Evolutionary conservation across 2,888 invertebrate genomes (phyloP), one percentile per base, ranked within the genome.

Genomic region (Limnephilus lunatus): DNA sequence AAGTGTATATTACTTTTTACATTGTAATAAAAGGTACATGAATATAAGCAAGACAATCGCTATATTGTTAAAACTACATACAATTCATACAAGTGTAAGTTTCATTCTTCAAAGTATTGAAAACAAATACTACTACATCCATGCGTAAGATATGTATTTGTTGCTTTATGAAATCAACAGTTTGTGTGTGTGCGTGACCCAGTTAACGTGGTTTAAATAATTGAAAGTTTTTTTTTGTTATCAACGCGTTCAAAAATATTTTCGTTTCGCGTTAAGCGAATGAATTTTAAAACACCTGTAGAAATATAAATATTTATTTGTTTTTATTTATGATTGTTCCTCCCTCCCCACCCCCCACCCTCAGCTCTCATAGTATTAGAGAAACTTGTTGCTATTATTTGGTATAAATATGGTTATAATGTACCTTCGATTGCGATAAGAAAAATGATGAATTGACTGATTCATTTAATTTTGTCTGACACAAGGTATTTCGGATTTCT

Each of bases 131-230:
- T 39, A 9, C 15, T 31, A 32, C 19, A 32, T 83, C 32, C 83
- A 19, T 83, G 83, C 35, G 19, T 35, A 35, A 30, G n/a, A 44
- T 44, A 44, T 86, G 44, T 86, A 39, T 86, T 39, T 44, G 85
- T 86, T 86, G 48, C 85, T 86, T 86, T 86, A 86, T 86, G 48
- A 7, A 48, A 44, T 44, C 39, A 44, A 35, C 14, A n/a, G 19
- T 85, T 12, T 85, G 19, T 14, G 14, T 85, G 85, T 86, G 85
- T 86, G 85, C 15, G 39, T 86, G 85, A 86, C 85, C 85, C 39
- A 86, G n/a, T 86, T 86, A 44, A 86, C n/a, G 85, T 48, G n/a
- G 44, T 44, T 44, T 86, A 25, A 86, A 86, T 86, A 86, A 83
- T 83, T 83, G 35, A 83, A 83, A 35, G 83, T 83, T 83, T 83